Evolutionary conservation across 2,888 invertebrate genomes (phyloP), one percentile per base, ranked within the genome.

Genomic region (Arge pagana): DNA sequence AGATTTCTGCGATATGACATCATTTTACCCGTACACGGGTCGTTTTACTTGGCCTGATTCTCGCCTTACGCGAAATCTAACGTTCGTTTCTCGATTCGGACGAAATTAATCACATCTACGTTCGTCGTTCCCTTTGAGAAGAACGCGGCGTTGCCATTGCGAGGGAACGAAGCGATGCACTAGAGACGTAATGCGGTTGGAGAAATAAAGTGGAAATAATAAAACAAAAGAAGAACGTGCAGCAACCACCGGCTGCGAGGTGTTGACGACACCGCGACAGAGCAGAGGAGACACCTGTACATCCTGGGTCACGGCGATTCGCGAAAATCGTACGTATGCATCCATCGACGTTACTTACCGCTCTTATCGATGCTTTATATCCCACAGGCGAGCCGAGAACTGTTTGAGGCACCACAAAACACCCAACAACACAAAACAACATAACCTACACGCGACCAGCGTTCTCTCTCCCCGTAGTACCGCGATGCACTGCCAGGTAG

Each of bases 351-450:
- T 23, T 33, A 45, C 45, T 45, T 15, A 45, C 45, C 23, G 45
- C 7, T 33, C 24, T 33, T 4, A 2, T 31, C 33, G 21, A 21
- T 45, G 23, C 16, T 45, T 31, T 45, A 23, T 45, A 45, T 45
- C 45, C 45, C 21, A 45, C 10, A 21, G 15, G n/a, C 15, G 24
- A 45, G 10, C 10, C 33, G 33, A 33, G n/a, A n/a, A n/a, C n/a
- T 45, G 24, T 33, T 45, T 24, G 4, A 45, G 24, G 15, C 45
- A 45, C 45, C 45, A 45, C 45, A 45, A 35, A 16, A 33, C 45
- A 45, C 45, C 13, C 45, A 45, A 31, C 33, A 45, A 45, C 23
- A 45, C 45, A 33, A 45, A 45, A 45, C 45, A 45, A 45, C 45
- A 45, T 45, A 45, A 45, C 45, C 45, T 39, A 16, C 30, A 45